Evolutionary conservation across 2,797 vertebrate species (phyloP), one percentile per base, ranked within the genome.

Genomic region (Australoheros facetus): DNA sequence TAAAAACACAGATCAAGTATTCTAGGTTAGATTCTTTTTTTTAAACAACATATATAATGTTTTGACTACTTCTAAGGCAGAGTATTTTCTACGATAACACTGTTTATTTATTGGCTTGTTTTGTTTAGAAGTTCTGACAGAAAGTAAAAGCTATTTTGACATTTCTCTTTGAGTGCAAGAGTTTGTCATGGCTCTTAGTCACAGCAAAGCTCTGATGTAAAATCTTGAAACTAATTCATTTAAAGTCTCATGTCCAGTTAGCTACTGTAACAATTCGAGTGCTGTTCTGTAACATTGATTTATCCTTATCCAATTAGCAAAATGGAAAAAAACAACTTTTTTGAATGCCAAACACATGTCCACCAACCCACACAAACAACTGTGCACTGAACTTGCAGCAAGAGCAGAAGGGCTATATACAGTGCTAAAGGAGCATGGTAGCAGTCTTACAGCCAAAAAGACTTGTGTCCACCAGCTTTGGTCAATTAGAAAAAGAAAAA

Each of bases 391-490:
- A 89, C 85, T 74, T 90, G 71, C 75, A 89, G 77, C 75, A 88
- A 79, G 84, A 86, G 78, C 73, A 87, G 93, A 94, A 95, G 93
- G 94, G 94, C 93, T 94, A 93, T 82, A 86, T 19, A 89, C 80
- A 84, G 83, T 86, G 85, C 85, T 86, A 62, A 82, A 71, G 77
- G 72, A 84, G 73, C 55, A 82, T 21, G 79, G 78, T 87, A 91
- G 87, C 86, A 78, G 75, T 79, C 74, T 64, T 75, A 85, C 57
- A 87, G 72, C 69, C 82, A 72, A 86, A 74, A 85, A 48, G 56
- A 87, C 78, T 42, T 87, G 86, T 90, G 89, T 85, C 85, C 84
- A 90, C 84, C 88, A 89, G 87, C 89, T 92, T 86, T 85, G 85
- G 79, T 77, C 48, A 75, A 75, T 66, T 79, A 70, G 1, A 51